Conservation (phyloP, 64 coral and sea anemone species). For the Pocillopora damicornis region DNA sequence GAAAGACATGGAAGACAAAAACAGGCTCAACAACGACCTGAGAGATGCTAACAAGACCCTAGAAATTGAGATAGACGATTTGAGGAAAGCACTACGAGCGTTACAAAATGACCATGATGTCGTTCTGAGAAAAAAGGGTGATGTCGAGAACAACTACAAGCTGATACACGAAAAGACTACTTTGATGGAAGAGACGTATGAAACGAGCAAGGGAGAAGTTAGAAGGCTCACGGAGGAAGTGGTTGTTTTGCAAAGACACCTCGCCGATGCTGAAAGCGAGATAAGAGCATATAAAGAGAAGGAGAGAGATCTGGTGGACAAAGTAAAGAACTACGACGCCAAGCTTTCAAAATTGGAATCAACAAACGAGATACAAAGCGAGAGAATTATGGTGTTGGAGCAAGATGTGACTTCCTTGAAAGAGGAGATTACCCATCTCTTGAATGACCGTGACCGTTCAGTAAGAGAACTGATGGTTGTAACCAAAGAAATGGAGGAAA, state of each 20-base stretch:
- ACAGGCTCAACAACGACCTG: constrained; percentile 55
- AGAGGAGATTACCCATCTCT: constrained; percentile 62
- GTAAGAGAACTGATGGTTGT: constrained; percentile 44
- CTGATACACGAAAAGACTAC: constrained; percentile 59
- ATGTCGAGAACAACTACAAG: constrained; percentile 68
- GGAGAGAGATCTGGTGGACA: constrained; percentile 61
- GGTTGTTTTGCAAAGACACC: constrained; percentile 51
- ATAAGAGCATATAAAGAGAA: constrained; percentile 57
- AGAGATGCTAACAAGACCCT: constrained; percentile 54
- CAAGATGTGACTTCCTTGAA: constrained; percentile 68
- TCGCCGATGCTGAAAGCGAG: constrained; percentile 68
- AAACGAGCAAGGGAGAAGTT: constrained; percentile 59
- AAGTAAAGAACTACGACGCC: constrained; percentile 53
- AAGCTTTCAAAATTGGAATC: constrained; percentile 82
- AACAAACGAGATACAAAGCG: constrained; percentile 70
- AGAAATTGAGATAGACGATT: constrained; percentile 57
- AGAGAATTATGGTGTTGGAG: constrained; percentile 81
- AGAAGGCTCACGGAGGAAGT: constrained; percentile 68
- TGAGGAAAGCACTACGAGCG: constrained; percentile 67
- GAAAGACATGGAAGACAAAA: constrained; percentile 65
- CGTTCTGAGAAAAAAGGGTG: constrained; percentile 50
- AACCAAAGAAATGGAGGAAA: constrained; percentile 43
- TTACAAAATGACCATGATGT: constrained; percentile 66
- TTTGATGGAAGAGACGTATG: constrained; percentile 63
- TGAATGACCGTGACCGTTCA: constrained; percentile 65